Percentiles rank a stretch among this genome's conserved stretches.
Conservation (phyloP, 2,888 invertebrate species). For the Tortricodes alternella region DNA sequence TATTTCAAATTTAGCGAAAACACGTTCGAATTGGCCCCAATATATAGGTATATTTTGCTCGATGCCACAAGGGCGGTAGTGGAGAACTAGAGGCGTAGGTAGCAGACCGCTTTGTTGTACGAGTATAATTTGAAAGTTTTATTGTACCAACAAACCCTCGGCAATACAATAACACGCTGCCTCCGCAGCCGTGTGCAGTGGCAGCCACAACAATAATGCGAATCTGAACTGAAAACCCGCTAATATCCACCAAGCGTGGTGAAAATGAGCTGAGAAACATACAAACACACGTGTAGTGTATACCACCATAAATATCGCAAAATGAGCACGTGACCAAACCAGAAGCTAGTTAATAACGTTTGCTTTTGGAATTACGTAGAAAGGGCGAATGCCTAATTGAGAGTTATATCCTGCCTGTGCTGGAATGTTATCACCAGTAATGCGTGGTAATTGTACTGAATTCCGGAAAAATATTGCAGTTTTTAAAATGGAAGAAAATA, state of each 20-base stretch:
- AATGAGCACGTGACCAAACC: not conserved
- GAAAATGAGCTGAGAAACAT: constrained; percentile 16
- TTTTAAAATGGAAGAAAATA: not conserved
- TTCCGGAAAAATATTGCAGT: not conserved
- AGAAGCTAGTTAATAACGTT: not conserved
- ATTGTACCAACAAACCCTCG: constrained; percentile 37
- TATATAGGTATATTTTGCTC: not conserved
- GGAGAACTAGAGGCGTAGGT: not conserved
- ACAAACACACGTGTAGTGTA: constrained; percentile 6
- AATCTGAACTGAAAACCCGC: constrained; percentile 19
- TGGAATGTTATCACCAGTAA: not conserved
- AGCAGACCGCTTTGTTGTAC: not conserved
- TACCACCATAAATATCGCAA: not conserved
- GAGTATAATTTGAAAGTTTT: constrained; percentile 39
- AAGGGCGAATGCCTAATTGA: not conserved
- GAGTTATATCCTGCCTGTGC: not conserved
- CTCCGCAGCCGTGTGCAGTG: constrained; percentile 42
- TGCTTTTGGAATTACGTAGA: not conserved
- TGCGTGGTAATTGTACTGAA: constrained; percentile 4
- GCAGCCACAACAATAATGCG: constrained; percentile 24
- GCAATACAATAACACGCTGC: constrained; percentile 41
- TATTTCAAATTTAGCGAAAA: too few relatives aligned
- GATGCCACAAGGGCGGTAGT: not conserved
- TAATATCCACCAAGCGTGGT: constrained; percentile 9
- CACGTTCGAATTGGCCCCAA: too few relatives aligned